Percentiles rank a stretch among this genome's conserved stretches.
phyloP scores from a whole-genome alignment of 1,140 invertebrate genomes.

The Meloidogyne chitwoodi region DNA sequence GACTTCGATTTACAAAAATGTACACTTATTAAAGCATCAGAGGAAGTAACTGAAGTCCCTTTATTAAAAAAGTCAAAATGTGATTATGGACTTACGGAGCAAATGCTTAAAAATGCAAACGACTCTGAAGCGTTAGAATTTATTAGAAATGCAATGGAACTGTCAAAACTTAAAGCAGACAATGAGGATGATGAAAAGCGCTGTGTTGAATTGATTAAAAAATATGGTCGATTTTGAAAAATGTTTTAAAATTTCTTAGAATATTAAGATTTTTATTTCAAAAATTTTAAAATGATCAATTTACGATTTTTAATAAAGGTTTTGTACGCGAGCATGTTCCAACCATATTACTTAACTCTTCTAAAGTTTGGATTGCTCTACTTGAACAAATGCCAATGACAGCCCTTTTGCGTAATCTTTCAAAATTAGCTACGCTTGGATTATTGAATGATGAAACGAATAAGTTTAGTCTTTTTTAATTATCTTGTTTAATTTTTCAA shows the following conservation, averaged over 20 bases:
- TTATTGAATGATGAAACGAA: slow-evolving; percentile 61
- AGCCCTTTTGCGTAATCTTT: slow-evolving; percentile 67
- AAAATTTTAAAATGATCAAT: neutral
- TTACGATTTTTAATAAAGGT: slow-evolving; percentile 30
- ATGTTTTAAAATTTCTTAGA: neutral
- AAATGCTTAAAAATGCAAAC: slow-evolving; percentile 25
- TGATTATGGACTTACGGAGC: slow-evolving; percentile 61
- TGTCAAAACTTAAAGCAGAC: slow-evolving; percentile 1
- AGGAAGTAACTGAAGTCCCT: slow-evolving; percentile 6
- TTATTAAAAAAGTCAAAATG: slow-evolving; percentile 12
- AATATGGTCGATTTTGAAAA: slow-evolving; percentile 19
- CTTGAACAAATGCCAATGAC: slow-evolving; percentile 66
- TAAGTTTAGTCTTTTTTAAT: neutral
- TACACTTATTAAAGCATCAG: neutral
- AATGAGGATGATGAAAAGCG: slow-evolving; percentile 19
- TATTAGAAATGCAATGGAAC: slow-evolving; percentile 7
- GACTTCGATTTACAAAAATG: slow-evolving; percentile 14
- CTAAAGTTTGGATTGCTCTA: slow-evolving; percentile 68
- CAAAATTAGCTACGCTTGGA: slow-evolving; percentile 68
- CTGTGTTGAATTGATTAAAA: slow-evolving; percentile 29
- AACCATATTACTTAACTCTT: slow-evolving; percentile 67
- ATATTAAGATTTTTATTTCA: neutral
- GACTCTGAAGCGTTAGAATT: slow-evolving; percentile 27
- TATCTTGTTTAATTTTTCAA: neutral
- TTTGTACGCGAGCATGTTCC: slow-evolving; percentile 67